A percentile compares a stretch with the other conserved stretches of the same genome.
These are phyloP conservation scores for Gandaritis pyraliata DNA, from an alignment of 2,888 invertebrate species.

Conservation along the genomic window DNA sequence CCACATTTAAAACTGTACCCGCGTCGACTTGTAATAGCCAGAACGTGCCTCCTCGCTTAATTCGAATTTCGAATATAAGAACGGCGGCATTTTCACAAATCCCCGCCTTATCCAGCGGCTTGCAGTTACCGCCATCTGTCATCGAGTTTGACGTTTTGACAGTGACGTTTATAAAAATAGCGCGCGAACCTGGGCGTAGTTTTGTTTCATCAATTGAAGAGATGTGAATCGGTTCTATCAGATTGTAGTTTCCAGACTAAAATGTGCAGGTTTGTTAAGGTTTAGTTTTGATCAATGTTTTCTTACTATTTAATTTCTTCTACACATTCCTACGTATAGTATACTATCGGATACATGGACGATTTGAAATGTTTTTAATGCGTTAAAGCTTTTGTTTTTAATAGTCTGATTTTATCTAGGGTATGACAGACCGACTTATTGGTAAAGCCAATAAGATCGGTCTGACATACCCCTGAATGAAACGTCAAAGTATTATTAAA, in stretches of 20 bases:
- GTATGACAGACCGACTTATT: too few species aligned
- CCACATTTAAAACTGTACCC: constrained; percentile 51
- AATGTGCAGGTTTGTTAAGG: constrained; percentile 9
- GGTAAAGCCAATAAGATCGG: too few species aligned
- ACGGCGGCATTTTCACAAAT: constrained; percentile 56
- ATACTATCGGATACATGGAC: too few species aligned
- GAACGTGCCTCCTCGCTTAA: constrained; percentile 60
- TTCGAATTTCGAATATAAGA: constrained; percentile 61
- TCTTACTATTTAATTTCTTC: not conserved
- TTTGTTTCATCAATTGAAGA: constrained; percentile 21
- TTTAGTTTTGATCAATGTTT: constrained; percentile 13
- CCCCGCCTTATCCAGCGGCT: constrained; percentile 55
- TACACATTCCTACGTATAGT: too few species aligned
- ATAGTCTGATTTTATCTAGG: too few species aligned
- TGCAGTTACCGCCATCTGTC: constrained; percentile 77
- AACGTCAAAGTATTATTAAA: too few species aligned
- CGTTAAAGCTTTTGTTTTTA: too few species aligned
- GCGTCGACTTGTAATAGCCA: constrained; percentile 55
- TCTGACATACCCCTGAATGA: too few species aligned
- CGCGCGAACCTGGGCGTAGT: constrained; percentile 43
- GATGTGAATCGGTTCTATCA: constrained; percentile 10
- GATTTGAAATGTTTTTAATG: too few species aligned
- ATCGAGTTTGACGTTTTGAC: constrained; percentile 79
- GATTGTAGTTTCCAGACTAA: constrained; percentile 16
- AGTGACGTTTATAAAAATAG: constrained; percentile 71